Base-by-base conservation (phyloP, 1,140 invertebrate genomes). In the Drosophila nikananu region DNA sequence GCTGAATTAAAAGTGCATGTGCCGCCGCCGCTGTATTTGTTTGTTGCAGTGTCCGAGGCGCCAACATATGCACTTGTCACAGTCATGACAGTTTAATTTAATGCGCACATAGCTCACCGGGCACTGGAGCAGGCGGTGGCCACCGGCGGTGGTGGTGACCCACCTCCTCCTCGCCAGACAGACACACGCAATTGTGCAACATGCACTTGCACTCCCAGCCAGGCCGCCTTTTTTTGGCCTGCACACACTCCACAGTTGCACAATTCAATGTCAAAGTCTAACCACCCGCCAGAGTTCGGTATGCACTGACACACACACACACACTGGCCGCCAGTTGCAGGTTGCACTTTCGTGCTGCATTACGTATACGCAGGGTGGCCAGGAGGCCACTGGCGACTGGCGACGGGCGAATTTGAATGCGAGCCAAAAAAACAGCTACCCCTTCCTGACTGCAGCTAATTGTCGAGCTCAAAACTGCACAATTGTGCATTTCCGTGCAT, bases 401-500 rank as follows among this genome's bases (percentile, higher is more conserved):
- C 46, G 58, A 65, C 35, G 15, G 49, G 57, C 62, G 81, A 78
- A 80, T 87, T 87, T 90, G 86, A 87, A 90, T 89, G 81, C 81
- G 61, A 81, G 86, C 81, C 84, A 84, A 87, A 87, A 87, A 87
- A 66, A n/a, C n/a, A 49, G 42, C 39, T 74, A 41, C 72, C 71
- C 66, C 49, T 62, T 71, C 71, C 80, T 73, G 86, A 62, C 83
- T 87, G 74, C 84, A 87, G 81, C 91, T 92, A 92, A 92, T 92
- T 92, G 91, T 72, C 77, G 80, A 87, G 65, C 74, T 78, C 76
- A 70, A 78, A 77, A 86, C 80, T 92, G 91, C 91, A 92, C 91
- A 92, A 92, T 92, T 92, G 91, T 92, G 91, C 91, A 92, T 84
- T 92, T 92, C 91, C 91, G 91, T 91, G 79, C 73, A 91, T 91